Percentiles rank a stretch among this genome's conserved stretches.
Conservation (phyloP, 2,888 invertebrate genomes). For the Portevinia maculata region DNA sequence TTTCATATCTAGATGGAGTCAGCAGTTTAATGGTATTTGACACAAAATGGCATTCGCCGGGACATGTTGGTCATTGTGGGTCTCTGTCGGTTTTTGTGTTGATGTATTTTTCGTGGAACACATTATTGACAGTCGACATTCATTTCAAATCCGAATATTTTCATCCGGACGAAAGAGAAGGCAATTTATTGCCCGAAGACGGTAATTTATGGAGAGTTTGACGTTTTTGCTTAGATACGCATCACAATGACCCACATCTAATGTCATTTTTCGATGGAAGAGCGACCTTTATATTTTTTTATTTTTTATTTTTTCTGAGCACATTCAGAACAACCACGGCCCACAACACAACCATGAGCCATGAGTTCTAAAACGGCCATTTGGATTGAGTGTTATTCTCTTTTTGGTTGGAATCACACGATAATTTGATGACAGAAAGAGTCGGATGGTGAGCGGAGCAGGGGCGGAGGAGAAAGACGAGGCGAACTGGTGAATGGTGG, state of each 20-base stretch:
- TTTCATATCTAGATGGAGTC: constrained; percentile 55
- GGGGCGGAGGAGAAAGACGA: background rate
- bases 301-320: background rate
- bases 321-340: background rate
- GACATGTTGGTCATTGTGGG: constrained; percentile 34
- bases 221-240: constrained; percentile 61
- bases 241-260: constrained; percentile 70
- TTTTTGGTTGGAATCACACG: constrained; percentile 63
- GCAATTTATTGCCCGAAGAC: constrained; percentile 55
- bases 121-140: constrained; percentile 49
- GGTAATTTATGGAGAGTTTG: constrained; percentile 69
- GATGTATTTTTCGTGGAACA: constrained; percentile 50
- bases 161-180: constrained; percentile 15
- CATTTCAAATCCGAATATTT: constrained; percentile 16
- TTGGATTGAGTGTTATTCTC: constrained; percentile 56
- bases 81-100: background rate
- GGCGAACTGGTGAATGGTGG: background rate
- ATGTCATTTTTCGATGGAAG: constrained; percentile 61
- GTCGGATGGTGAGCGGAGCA: background rate
- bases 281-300: constrained; percentile 51
- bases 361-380: constrained; percentile 45
- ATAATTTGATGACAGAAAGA: constrained; percentile 56
- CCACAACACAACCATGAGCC: constrained; percentile 13
- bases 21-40: constrained; percentile 55
- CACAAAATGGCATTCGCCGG: constrained; percentile 52